phyloP scores from a whole-genome alignment of 2,888 invertebrate species.

The Hanleya hanleyi region DNA sequence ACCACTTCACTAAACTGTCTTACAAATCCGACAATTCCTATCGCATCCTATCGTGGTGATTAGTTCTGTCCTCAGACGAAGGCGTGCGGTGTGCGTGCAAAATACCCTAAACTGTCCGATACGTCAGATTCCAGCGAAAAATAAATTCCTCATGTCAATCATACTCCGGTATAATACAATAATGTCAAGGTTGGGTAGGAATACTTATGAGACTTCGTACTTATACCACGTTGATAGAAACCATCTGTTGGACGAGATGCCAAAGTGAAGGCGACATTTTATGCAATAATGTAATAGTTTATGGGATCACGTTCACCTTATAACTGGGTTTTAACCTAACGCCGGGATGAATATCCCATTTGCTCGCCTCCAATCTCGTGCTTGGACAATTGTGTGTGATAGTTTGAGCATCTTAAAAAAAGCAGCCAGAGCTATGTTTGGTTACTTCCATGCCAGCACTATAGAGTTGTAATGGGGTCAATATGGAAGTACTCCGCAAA shows the following conservation, averaged over 20 bases:
- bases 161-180: neutral
- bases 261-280: neutral
- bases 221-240: neutral
- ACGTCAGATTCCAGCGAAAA: neutral
- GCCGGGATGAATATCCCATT: too few relatives aligned
- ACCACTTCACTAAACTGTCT: neutral
- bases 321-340: neutral
- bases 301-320: neutral
- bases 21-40: too few relatives aligned
- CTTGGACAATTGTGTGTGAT: too few relatives aligned
- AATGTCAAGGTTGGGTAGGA: neutral
- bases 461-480: too few relatives aligned
- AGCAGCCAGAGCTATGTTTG: too few relatives aligned
- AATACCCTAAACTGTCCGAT: neutral
- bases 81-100: neutral
- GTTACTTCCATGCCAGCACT: too few relatives aligned
- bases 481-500: too few relatives aligned
- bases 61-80: too few relatives aligned
- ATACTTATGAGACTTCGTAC: too few relatives aligned
- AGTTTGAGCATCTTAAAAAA: too few relatives aligned
- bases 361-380: too few relatives aligned
- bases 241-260: neutral
- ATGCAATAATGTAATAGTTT: neutral
- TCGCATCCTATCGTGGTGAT: too few relatives aligned
- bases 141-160: neutral